These are phyloP conservation scores for Drosophila mulleri DNA, from an alignment of 2,888 invertebrate species.

Conservation along the genomic window DNA sequence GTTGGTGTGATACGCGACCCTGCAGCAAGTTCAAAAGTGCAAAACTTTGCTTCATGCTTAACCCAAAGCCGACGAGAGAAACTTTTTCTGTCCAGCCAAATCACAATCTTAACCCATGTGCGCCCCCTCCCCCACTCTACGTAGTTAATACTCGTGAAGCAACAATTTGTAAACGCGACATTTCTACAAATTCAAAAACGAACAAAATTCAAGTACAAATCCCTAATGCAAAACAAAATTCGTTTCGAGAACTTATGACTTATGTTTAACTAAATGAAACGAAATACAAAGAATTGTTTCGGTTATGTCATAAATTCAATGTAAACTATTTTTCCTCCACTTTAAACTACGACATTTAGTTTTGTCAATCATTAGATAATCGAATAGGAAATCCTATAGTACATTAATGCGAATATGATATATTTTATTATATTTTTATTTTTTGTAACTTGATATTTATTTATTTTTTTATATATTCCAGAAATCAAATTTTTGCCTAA, in stretches of 20 bases:
- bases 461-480: too few species aligned
- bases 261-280: neutral
- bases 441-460: too few species aligned
- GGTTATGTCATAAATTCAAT: neutral
- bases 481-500: too few species aligned
- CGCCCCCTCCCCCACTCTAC: neutral
- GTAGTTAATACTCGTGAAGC: constrained; percentile 2
- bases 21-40: constrained; percentile 79
- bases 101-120: constrained; percentile 37
- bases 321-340: neutral
- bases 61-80: constrained; percentile 39
- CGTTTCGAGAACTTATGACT: neutral
- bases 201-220: neutral
- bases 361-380: neutral
- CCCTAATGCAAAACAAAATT: constrained; percentile 5
- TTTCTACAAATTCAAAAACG: neutral
- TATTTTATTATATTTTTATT: too few species aligned
- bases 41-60: constrained; percentile 65
- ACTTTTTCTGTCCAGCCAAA: constrained; percentile 36
- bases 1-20: constrained; percentile 35
- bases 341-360: neutral
- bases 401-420: too few species aligned
- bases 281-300: neutral
- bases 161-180: constrained; percentile 22
- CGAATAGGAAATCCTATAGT: neutral